These are phyloP conservation scores for Sussaba pulchella DNA, from an alignment of 2,888 invertebrate genomes.

Conservation along the genomic window DNA sequence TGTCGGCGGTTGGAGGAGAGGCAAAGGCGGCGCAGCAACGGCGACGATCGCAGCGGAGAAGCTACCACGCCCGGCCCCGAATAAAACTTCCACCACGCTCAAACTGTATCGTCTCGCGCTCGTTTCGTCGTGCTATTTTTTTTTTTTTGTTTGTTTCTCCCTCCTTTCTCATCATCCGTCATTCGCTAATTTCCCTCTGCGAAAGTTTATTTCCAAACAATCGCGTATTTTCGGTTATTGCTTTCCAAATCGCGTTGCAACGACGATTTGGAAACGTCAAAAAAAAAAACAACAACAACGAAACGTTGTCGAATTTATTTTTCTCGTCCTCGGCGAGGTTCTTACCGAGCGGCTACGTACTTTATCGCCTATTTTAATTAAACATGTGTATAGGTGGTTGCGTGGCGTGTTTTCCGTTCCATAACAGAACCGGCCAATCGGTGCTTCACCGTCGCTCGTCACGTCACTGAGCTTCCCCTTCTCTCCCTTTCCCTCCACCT, in stretches of 20 bases:
- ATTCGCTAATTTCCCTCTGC: too few species aligned
- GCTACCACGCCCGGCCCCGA: conserved; percentile 67
- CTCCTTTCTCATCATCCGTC: too few species aligned
- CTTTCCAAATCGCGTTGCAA: too few species aligned
- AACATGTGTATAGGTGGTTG: conserved; percentile 83
- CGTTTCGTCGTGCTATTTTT: neutral
- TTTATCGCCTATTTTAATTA: conserved; percentile 80
- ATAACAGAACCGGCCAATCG: conserved; percentile 82
- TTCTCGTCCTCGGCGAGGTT: conserved; percentile 20
- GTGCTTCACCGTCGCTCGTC: conserved; percentile 75
- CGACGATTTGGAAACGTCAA: too few species aligned
- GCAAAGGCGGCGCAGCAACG: conserved; percentile 33
- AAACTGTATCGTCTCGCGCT: conserved; percentile 14
- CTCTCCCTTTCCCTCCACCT: too few species aligned
- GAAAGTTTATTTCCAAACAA: too few species aligned
- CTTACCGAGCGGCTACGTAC: conserved; percentile 47
- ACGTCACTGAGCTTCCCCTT: conserved; percentile 81
- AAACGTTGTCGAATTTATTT: too few species aligned
- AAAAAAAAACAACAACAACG: too few species aligned
- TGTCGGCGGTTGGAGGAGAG: conserved; percentile 16
- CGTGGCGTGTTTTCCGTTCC: conserved; percentile 84
- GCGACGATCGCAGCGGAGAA: conserved; percentile 59
- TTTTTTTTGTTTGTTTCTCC: neutral
- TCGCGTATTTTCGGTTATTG: too few species aligned
- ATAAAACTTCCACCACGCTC: conserved; percentile 38